Base-by-base conservation (phyloP, 2,888 invertebrate genomes). In the Choreutis nemorana region DNA sequence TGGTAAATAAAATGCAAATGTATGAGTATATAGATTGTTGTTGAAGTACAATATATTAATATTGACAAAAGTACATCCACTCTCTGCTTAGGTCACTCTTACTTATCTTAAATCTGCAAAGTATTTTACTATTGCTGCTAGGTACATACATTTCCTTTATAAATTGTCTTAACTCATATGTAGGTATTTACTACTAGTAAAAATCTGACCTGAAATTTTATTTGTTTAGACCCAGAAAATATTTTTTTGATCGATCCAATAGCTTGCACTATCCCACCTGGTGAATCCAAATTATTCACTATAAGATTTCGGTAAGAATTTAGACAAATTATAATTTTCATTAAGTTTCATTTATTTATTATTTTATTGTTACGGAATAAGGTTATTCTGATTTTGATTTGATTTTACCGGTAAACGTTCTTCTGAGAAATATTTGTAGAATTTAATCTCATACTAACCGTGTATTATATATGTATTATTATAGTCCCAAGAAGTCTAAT, bases 201-300 rank as follows among this genome's bases (percentile, higher is more conserved):
- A n/a, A n/a, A n/a, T n/a, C n/a, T n/a, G n/a, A n/a, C n/a, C n/a
- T n/a, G n/a, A n/a, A n/a, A n/a, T n/a, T n/a, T n/a, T n/a, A n/a
- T n/a, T 16, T 10, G 62, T 63, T 31, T 58, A 78, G 78, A 78
- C 48, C 66, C 73, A 2, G 71, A 75, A 24, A 60, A 65, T 24
- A 41, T 72, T 27, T 78, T 77, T 40, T 30, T 70, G 28, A 55
- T 78, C 16, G 75, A 78, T 37, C 77, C 77, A 2, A 55, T 71
- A 26, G 53, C 56, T 6, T 47, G 60, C 26, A 36, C 52, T 4
- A 70, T 78, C 39, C 73, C 71, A 21, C 55, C 68, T 2, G 63
- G 62, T n/a, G 73, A 73, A 41, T 77, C 77, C 3, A 62, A 60
- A 42, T 39, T 73, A 18, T 78, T 78, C 35, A 71, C 75, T 3